Evolutionary conservation across 2,797 vertebrate species (phyloP).

Genomic region (Morelia viridis): DNA sequence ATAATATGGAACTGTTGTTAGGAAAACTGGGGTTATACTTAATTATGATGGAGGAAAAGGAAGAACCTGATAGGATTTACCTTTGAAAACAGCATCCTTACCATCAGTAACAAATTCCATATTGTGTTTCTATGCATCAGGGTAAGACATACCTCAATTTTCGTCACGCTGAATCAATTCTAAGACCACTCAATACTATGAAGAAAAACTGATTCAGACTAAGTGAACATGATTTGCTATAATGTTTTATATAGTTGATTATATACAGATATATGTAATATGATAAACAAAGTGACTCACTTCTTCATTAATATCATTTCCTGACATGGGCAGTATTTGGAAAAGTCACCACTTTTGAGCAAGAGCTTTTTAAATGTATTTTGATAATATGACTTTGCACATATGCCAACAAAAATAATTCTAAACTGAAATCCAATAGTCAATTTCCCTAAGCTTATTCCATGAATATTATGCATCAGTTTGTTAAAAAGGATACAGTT

Average conservation of each 20-base stretch:
- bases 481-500: conserved; percentile 25
- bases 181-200: not conserved
- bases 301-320: conserved; percentile 57
- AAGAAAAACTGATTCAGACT: not conserved
- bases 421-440: conserved; percentile 63
- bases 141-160: not conserved
- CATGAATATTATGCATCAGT: conserved; percentile 44
- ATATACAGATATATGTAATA: conserved; percentile 5
- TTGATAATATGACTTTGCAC: conserved; percentile 51
- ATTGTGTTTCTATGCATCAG: not conserved
- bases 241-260: conserved; percentile 13
- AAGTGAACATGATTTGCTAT: not conserved
- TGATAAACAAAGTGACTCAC: conserved; percentile 48
- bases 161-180: not conserved
- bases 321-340: conserved; percentile 52
- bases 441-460: conserved; percentile 75
- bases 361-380: conserved; percentile 63
- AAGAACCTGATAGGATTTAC: not conserved
- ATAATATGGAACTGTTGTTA: not conserved
- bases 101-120: not conserved
- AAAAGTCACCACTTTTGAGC: conserved; percentile 55
- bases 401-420: conserved; percentile 48
- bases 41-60: not conserved
- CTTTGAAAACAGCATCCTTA: not conserved
- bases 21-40: not conserved